Base-by-base conservation (phyloP, 2,888 invertebrate species). In the Lasiommata megera region DNA sequence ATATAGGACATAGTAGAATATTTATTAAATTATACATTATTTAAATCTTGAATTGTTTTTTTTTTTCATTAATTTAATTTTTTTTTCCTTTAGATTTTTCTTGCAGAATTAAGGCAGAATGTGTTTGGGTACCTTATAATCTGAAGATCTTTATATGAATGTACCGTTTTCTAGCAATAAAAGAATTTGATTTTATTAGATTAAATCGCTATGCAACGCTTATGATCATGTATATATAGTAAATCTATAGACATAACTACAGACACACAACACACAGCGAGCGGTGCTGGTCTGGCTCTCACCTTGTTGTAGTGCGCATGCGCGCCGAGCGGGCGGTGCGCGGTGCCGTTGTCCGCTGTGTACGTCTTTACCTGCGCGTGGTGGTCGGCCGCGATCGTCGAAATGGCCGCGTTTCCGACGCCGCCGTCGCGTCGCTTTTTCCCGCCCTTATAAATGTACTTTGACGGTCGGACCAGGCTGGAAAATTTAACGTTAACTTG, bases 281-380 rank as follows among this genome's bases (percentile, higher is more conserved):
- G 44, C 36, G 28, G 55, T 48, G 40, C 31, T 28, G 48, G 89
- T 89, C 89, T 88, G 89, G 89, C 89, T 80, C 94, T 94, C 94
- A 97, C 96, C 95, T 97, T 97, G 93, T 96, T 96, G 92, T 97
- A 97, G 90, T 96, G 96, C 90, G 96, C 95, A 82, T 95, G 95
- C 84, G 96, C 93, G 82, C 96, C 95, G 92, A 75, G 86, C 91
- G 93, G 93, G 74, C 94, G 92, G 83, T 94, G 94, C 80, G 94
- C 94, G 92, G 94, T 95, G 86, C 97, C 97, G 92, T 97, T 97
- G 92, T 94, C 94, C 88, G 94, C 97, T 94, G 96, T 96, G 93
- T 97, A 97, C 87, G 97, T 97, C 93, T 97, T 97, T 92, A 97
- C 97, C 95, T 97, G 97, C 92, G 95, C 96, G 90, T 95, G 95